These are phyloP conservation scores for Phataginus tetradactyla DNA, from an alignment of 2,797 vertebrate genomes.

Conservation along the genomic window DNA sequence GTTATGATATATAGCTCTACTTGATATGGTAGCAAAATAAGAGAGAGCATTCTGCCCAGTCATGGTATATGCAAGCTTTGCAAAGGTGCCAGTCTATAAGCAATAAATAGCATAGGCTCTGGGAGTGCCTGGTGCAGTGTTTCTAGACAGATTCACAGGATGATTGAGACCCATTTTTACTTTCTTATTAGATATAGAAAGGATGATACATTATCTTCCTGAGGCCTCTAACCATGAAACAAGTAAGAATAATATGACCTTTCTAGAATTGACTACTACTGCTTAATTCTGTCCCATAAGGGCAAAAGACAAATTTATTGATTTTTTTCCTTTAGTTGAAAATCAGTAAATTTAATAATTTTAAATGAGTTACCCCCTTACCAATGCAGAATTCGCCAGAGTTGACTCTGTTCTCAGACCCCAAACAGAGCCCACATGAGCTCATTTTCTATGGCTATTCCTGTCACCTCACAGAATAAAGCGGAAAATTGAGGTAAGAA, in stretches of 20 bases:
- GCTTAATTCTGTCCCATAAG: not conserved
- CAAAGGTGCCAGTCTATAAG: not conserved
- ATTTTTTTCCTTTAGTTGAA: not conserved
- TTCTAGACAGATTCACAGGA: not conserved
- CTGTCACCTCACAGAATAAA: not conserved
- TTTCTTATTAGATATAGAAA: not conserved
- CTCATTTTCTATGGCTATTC: not conserved
- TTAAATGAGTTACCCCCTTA: slow-evolving; percentile 24
- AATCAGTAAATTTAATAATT: slow-evolving; percentile 44
- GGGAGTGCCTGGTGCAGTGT: not conserved
- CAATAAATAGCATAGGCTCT: not conserved
- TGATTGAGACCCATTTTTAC: not conserved
- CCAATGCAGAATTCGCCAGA: slow-evolving; percentile 26
- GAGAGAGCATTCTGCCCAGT: not conserved
- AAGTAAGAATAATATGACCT: not conserved
- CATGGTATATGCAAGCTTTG: not conserved
- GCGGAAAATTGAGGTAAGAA: slow-evolving; percentile 16
- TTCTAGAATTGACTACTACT: not conserved
- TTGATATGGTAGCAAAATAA: not conserved
- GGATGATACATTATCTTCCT: not conserved
- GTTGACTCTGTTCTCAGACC: not conserved
- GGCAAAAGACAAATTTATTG: not conserved
- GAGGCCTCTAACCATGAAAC: not conserved
- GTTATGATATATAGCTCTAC: not conserved
- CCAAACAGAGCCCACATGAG: not conserved